Evolutionary conservation across 2,113 vertebrate species (phyloP).

Genomic region (Prochilodus magdalenae): DNA sequence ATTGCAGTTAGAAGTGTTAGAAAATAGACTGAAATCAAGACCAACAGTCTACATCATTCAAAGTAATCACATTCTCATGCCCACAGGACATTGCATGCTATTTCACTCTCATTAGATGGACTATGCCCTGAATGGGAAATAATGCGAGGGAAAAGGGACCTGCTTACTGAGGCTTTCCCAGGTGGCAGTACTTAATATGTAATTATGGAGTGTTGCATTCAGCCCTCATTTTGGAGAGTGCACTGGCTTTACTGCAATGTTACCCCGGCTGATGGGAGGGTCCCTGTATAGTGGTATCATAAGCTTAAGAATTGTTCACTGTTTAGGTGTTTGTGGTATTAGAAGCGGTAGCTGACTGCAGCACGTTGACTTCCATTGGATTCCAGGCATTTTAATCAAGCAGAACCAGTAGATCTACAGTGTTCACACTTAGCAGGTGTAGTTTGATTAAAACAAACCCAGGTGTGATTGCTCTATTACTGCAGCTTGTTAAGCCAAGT

Average conservation of each 20-base stretch:
- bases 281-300: constrained; percentile 38
- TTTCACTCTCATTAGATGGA: constrained; percentile 58
- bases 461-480: too few relatives aligned
- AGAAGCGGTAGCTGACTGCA: neutral
- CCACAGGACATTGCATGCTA: constrained; percentile 12
- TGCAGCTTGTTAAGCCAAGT: too few relatives aligned
- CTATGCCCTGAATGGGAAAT: constrained; percentile 54
- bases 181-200: constrained; percentile 56
- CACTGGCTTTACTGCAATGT: constrained; percentile 54
- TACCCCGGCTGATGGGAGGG: constrained; percentile 53
- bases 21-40: constrained; percentile 47
- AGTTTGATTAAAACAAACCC: too few relatives aligned
- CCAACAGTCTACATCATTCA: constrained; percentile 46
- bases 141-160: constrained; percentile 25
- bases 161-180: constrained; percentile 51
- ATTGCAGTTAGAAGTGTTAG: constrained; percentile 46
- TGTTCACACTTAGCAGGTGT: too few relatives aligned
- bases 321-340: neutral
- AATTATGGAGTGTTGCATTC: constrained; percentile 45
- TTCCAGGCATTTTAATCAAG: too few relatives aligned
- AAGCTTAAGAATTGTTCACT: constrained; percentile 46
- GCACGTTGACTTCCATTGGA: too few relatives aligned
- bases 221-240: constrained; percentile 50
- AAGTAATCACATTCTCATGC: constrained; percentile 47
- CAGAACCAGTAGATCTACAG: too few relatives aligned